Percentiles rank a stretch among this genome's conserved stretches.
These are phyloP conservation scores for Minunthozetes semirufus DNA, from an alignment of 2,888 invertebrate species.

Conservation along the genomic window DNA sequence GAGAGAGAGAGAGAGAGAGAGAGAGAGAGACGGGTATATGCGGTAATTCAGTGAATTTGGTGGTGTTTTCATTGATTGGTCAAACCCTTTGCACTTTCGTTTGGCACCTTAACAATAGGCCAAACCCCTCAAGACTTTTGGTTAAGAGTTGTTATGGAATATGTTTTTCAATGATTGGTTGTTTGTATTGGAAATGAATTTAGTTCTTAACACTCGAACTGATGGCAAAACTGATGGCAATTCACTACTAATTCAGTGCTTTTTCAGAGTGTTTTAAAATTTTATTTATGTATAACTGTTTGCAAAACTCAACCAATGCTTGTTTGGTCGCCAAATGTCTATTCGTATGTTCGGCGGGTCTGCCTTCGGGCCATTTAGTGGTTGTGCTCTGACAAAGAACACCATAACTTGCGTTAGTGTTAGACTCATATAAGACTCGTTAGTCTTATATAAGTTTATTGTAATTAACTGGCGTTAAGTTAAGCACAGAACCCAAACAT, in stretches of 20 bases:
- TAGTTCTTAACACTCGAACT: conserved; percentile 4
- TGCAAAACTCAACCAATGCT: conserved; percentile 1
- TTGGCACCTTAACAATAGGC: background rate
- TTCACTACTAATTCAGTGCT: conserved; percentile 24
- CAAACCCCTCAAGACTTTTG: conserved; percentile 9
- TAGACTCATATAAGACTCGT: conserved; percentile 7
- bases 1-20: too few species aligned
- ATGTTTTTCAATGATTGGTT: background rate
- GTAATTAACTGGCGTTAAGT: conserved; percentile 22
- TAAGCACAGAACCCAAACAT: background rate
- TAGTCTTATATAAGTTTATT: conserved; percentile 26
- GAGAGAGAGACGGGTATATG: background rate
- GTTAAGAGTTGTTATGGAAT: background rate
- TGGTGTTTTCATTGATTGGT: background rate
- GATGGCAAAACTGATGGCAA: conserved; percentile 14
- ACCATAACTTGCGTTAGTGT: background rate
- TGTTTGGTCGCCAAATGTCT: background rate
- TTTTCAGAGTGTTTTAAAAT: conserved; percentile 12
- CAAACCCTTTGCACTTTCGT: conserved; percentile 24
- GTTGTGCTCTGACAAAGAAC: conserved; percentile 1
- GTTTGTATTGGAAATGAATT: conserved; percentile 14
- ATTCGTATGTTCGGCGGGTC: background rate
- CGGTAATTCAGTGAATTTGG: background rate
- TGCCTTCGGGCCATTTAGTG: conserved; percentile 18
- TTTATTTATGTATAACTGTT: conserved; percentile 27